Conservation (phyloP, 2,888 invertebrate species). For the Zhuqinia jingwanae region DNA sequence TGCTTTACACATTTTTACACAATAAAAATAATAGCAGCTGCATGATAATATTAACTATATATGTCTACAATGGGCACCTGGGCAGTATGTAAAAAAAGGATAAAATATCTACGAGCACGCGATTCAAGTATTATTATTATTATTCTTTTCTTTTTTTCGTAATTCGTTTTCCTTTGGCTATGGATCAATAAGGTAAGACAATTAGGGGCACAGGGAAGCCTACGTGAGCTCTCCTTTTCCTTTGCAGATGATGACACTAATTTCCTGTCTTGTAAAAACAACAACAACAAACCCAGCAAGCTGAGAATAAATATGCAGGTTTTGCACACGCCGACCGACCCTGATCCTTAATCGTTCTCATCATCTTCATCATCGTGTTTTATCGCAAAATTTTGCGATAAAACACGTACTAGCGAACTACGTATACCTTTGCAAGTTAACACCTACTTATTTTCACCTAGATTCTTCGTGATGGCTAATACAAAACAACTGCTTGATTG, state of each 20-base stretch:
- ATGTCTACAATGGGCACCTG: background rate
- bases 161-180: background rate
- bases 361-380: background rate
- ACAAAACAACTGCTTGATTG: background rate
- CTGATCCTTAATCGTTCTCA: constrained; percentile 20
- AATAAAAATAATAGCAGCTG: background rate
- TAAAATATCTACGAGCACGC: background rate
- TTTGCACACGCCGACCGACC: constrained; percentile 38
- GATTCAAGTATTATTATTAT: too few species aligned
- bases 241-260: constrained; percentile 44
- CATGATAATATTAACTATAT: background rate
- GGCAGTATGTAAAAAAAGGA: background rate
- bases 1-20: background rate
- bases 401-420: constrained; percentile 9
- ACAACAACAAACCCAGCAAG: too few species aligned
- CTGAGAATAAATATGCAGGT: too few species aligned
- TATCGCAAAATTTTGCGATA: background rate
- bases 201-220: constrained; percentile 51
- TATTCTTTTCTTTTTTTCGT: background rate
- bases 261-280: background rate
- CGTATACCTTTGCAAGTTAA: background rate
- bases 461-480: too few species aligned
- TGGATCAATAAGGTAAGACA: background rate
- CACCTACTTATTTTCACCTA: too few species aligned
- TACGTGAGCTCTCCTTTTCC: constrained; percentile 28